phyloP scores from a whole-genome alignment of 2,888 invertebrate species.

The Diplazon laetatorius region DNA sequence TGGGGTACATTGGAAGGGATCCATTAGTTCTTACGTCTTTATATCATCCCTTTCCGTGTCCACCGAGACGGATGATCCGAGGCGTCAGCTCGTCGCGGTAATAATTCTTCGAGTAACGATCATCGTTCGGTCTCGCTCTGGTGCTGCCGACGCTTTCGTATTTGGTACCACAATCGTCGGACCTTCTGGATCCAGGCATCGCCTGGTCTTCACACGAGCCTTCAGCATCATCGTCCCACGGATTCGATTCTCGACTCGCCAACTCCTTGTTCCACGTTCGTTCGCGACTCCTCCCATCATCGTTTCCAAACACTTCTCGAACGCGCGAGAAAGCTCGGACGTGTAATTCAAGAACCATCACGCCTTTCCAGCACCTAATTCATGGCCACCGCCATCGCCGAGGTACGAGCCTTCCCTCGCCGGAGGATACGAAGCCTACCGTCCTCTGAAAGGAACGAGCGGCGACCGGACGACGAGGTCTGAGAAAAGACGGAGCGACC shows the following conservation, averaged over 20 bases:
- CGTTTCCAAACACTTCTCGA: too few species aligned
- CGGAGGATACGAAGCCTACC: slow-evolving; percentile 44
- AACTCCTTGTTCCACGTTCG: slow-evolving; percentile 64
- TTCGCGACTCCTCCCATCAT: slow-evolving; percentile 42
- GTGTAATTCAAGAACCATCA: slow-evolving; percentile 30
- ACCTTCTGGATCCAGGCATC: slow-evolving; percentile 55
- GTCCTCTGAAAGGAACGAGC: slow-evolving; percentile 33
- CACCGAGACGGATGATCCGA: slow-evolving; percentile 43
- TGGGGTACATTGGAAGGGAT: slow-evolving; percentile 22
- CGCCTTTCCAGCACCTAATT: slow-evolving; percentile 59
- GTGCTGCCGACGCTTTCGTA: neutral
- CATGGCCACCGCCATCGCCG: slow-evolving; percentile 55
- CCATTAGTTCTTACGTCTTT: slow-evolving; percentile 33
- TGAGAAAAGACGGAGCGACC: neutral
- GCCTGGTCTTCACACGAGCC: too few species aligned
- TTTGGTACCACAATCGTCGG: slow-evolving; percentile 37
- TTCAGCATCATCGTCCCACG: slow-evolving; percentile 46
- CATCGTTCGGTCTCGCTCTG: slow-evolving; percentile 49
- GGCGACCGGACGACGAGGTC: neutral
- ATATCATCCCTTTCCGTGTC: slow-evolving; percentile 45
- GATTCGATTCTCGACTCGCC: slow-evolving; percentile 40
- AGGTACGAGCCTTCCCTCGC: slow-evolving; percentile 36
- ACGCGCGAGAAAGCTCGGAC: slow-evolving; percentile 23
- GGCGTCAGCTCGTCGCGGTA: slow-evolving; percentile 63
- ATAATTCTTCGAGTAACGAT: slow-evolving; percentile 64